Evolutionary conservation across 2,113 vertebrate genomes (phyloP).

Genomic region (Puma concolor): DNA sequence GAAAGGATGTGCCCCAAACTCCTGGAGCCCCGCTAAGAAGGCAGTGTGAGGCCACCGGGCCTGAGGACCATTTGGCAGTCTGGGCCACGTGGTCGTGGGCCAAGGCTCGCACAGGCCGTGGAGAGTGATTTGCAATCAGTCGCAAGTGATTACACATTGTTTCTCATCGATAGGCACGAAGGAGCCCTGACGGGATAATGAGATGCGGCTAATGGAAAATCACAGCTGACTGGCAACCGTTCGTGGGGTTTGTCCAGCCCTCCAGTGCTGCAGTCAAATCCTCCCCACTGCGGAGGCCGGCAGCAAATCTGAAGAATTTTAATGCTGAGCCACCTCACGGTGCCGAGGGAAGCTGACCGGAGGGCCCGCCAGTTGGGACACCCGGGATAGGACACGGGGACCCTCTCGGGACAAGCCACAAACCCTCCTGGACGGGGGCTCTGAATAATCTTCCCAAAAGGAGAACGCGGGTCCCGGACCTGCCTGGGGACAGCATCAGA

Average conservation of each 20-base stretch:
- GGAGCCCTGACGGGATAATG: slow-evolving; percentile 89
- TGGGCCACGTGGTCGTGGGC: slow-evolving; percentile 68
- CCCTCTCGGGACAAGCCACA: not conserved
- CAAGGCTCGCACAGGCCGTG: slow-evolving; percentile 80
- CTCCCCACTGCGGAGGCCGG: slow-evolving; percentile 72
- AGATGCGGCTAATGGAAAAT: slow-evolving; percentile 90
- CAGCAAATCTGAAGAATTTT: slow-evolving; percentile 43
- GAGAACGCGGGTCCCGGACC: not conserved
- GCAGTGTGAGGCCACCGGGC: slow-evolving; percentile 38
- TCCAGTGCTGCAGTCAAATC: slow-evolving; percentile 76
- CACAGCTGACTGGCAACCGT: slow-evolving; percentile 86
- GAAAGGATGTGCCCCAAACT: not conserved
- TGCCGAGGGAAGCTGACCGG: not conserved
- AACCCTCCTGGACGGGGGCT: not conserved
- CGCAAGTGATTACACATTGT: slow-evolving; percentile 91
- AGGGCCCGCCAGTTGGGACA: not conserved
- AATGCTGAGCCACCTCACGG: not conserved
- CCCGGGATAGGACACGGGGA: not conserved
- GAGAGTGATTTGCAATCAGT: slow-evolving; percentile 89
- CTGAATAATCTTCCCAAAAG: not conserved
- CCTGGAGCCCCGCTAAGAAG: not conserved
- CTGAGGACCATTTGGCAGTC: slow-evolving; percentile 71
- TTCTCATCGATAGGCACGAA: slow-evolving; percentile 86
- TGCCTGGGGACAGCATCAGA: not conserved
- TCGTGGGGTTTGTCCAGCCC: slow-evolving; percentile 77